Evolutionary conservation across 2,888 invertebrate species (phyloP).

Genomic region (Leucoptera coffeella): DNA sequence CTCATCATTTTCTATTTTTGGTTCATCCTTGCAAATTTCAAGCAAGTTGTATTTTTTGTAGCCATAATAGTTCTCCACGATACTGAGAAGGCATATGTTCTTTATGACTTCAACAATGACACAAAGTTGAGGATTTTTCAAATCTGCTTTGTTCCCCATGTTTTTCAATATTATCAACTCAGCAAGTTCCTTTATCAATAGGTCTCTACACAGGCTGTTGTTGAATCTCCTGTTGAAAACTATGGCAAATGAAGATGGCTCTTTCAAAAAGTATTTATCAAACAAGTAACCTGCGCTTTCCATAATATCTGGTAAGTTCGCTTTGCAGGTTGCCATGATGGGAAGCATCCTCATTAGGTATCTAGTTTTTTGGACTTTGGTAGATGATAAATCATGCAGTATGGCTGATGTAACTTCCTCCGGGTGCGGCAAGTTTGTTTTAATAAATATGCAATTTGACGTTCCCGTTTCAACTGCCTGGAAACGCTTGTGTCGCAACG

Average conservation of each 20-base stretch:
- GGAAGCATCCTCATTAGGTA: conserved; percentile 77
- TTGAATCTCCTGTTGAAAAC: conserved; percentile 76
- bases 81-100: conserved; percentile 70
- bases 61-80: conserved; percentile 71
- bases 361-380: conserved; percentile 65
- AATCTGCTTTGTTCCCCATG: conserved; percentile 68
- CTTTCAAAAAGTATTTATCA: conserved; percentile 67
- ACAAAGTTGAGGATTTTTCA: conserved; percentile 70
- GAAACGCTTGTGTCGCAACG: conserved; percentile 49
- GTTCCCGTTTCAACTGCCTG: conserved; percentile 76
- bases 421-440: conserved; percentile 71
- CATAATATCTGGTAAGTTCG: conserved; percentile 70
- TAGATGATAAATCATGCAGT: conserved; percentile 63
- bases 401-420: conserved; percentile 64
- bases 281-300: conserved; percentile 60
- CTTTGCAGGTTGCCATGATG: conserved; percentile 73
- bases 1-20: conserved; percentile 25
- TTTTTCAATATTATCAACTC: conserved; percentile 64
- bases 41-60: conserved; percentile 81
- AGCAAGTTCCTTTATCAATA: conserved; percentile 68
- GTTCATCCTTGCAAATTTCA: conserved; percentile 51
- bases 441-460: conserved; percentile 81
- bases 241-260: conserved; percentile 68
- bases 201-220: conserved; percentile 61
- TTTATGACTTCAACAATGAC: conserved; percentile 81